Evolutionary conservation across 2,888 invertebrate genomes (phyloP), one percentile per base, ranked within the genome.

Genomic region (Vandiemenella viatica): DNA sequence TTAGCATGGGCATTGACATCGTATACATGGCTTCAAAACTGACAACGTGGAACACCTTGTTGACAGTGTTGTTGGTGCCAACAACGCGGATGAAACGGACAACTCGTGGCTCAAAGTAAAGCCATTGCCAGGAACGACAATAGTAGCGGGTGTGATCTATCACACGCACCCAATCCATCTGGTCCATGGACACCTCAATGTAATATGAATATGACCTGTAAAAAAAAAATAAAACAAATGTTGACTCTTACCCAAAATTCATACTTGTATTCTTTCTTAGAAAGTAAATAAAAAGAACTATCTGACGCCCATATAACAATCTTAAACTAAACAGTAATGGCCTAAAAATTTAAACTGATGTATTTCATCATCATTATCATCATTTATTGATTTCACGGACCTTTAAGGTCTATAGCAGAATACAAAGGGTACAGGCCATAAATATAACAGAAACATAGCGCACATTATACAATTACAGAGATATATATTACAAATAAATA

Each of bases 111-210:
- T 81, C 77, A 68, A 98, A 98, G 71, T 88, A 93, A 44, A 98
- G 76, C 64, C 80, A 82, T 71, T 98, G 98, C 91, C 92, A 95
- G 16, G 95, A 95, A 52, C 98, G 81, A 65, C 98, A 98, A 64
- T 83, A 82, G 71, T 86, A 93, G 55, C 79, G 74, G 55, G 86
- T 83, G 71, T 97, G 87, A 70, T 98, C 96, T 53, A 96, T 77
- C 48, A 98, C 83, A 51, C 85, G 77, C 53, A 87, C 80, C 95
- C 97, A 98, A 66, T 95, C 89, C 65, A 83, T 83, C 66, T 90
- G 85, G 72, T 97, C 92, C 70, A 93, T 88, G 0, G 93, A 95
- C 21, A 92, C 88, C 65, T 91, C 92, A 59, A 92, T 83, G 60
- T 81, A 91, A 69, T 92, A 93, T 5, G 82, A 83, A 69, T 92